Evolutionary conservation across 2,888 invertebrate genomes (phyloP), one percentile per base, ranked within the genome.

Genomic region (Antitype chi): DNA sequence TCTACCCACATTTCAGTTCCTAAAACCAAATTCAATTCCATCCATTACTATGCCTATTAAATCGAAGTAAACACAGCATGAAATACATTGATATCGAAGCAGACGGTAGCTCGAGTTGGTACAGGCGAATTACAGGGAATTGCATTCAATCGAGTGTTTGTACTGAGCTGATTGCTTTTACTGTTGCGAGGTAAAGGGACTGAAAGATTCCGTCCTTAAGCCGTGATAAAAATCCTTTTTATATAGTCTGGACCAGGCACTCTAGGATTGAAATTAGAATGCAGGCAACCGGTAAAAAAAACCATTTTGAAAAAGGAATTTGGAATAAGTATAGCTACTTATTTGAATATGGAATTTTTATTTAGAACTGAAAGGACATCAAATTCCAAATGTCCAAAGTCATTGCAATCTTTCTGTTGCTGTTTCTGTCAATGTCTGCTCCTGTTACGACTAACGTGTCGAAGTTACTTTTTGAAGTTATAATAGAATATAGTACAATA

Each of bases 81-180:
- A 78, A 85, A 76, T 82, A 76, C 71, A 86, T 82, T 87, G 78
- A 73, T 79, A 81, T 76, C 71, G 67, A 62, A 67, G 23, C 64
- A 80, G 62, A 78, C 89, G 74, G 89, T 84, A 87, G 81, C 70
- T 63, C 71, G 43, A 60, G 64, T 69, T 47, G 66, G 63, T 76
- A 70, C 80, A 73, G 74, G 81, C 53, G 74, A 73, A 87, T 89
- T 89, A 85, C 76, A 68, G 74, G n/a, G 81, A 82, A 89, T 89
- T 88, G 86, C 84, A 82, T 84, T 79, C 81, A 81, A 88, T 88
- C 74, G 62, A 81, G 64, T 77, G 67, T 82, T 84, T 87, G 80
- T 67, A 80, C 67, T 76, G 71, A 68, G 52, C 69, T 84, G 87
- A 87, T 89, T 84, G 88, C 82, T 67, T 82, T 80, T 78, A 79